phyloP scores from a whole-genome alignment of 2,113 vertebrate genomes.

The Ranitomeya variabilis region DNA sequence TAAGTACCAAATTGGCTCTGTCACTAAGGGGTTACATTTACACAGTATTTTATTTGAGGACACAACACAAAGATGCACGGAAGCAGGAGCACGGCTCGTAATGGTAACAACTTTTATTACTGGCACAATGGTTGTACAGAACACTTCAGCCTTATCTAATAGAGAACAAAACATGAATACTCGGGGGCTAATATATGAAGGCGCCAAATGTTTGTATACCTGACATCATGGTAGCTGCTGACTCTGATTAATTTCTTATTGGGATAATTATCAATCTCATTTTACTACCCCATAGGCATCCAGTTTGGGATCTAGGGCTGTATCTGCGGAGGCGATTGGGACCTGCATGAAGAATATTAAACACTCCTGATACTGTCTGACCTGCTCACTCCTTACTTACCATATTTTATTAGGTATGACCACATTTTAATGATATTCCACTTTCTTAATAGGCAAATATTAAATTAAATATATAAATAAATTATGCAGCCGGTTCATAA shows the following conservation, averaged over 20 bases:
- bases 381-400: not conserved
- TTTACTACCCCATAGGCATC: too few species aligned
- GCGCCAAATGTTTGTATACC: not conserved
- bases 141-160: not conserved
- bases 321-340: not conserved
- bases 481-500: slow-evolving; percentile 26
- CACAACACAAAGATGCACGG: not conserved
- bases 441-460: not conserved
- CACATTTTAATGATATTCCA: not conserved
- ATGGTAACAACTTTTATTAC: not conserved
- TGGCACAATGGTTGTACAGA: not conserved
- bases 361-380: not conserved
- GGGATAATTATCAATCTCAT: not conserved
- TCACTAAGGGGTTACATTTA: not conserved
- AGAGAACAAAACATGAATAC: not conserved
- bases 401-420: not conserved
- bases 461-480: slow-evolving; percentile 46
- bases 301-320: too few species aligned
- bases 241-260: not conserved
- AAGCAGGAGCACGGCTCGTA: not conserved
- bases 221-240: not conserved
- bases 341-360: not conserved
- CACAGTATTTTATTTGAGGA: not conserved
- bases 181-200: not conserved
- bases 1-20: too few species aligned